Base-by-base conservation (phyloP, 2,888 invertebrate species). In the Coenonympha arcania region DNA sequence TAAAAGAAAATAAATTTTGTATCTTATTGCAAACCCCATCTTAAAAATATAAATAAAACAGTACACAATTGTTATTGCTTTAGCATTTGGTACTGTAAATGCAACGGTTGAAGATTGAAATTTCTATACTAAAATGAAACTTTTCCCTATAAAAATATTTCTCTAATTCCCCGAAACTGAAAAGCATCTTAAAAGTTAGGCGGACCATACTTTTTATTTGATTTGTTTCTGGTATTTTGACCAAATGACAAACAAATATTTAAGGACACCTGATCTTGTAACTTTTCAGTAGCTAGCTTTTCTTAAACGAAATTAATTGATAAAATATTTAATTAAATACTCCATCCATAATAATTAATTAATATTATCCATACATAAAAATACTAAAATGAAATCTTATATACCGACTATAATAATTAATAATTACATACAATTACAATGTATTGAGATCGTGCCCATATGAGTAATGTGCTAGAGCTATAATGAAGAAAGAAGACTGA, bases 391-490 rank as follows among this genome's bases (percentile, higher is more conserved):
- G 37, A 55, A 44, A 48, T 46, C 55, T 53, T 51, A 48, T 46
- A 45, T 66, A 59, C 63, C 63, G 62, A 66, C 67, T 62, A 65
- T 58, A 63, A 64, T 66, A 74, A 71, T 74, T 58, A 63, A 64
- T 66, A 74, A 71, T 74, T 72, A 79, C 67, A 76, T 60, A 55
- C 50, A 52, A 50, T 53, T 48, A 55, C n/a, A 71, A 67, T 64
- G 61, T 72, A 79, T 69, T 84, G 84, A 85, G 84, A 85, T 85
- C 84, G 79, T 80, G 80, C 78, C 69, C 72, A 70, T 72, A 71
- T 54, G 58, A 60, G 51, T 60, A 54, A 59, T 64, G 69, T 71
- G 67, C 68, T 68, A 68, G n/a, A n/a, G 60, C 64, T 68, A 63
- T 56, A 63, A 52, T 49, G 50, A 54, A 60, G 48, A 51, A 55